These are phyloP conservation scores for Tonatia bakeri DNA, from an alignment of 2,113 vertebrate genomes.

Conservation along the genomic window DNA sequence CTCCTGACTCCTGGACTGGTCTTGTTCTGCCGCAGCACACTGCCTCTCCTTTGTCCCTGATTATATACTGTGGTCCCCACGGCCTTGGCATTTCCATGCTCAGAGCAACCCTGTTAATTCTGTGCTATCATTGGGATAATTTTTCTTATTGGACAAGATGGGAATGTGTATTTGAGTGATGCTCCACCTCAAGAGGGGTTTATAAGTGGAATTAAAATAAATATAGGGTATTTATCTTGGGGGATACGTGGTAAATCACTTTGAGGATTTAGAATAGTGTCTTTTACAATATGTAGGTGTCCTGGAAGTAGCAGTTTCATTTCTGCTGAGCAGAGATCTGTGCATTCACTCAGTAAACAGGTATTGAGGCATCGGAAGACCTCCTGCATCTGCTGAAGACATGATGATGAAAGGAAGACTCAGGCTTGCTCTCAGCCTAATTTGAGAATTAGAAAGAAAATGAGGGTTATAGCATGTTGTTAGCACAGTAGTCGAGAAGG, in stretches of 20 bases:
- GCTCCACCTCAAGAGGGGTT: not conserved
- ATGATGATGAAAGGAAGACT: not conserved
- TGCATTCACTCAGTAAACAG: not conserved
- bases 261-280: not conserved
- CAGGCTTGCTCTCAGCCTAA: not conserved
- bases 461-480: rapidly evolving
- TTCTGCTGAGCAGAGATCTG: not conserved
- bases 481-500: not conserved
- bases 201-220: constrained; percentile 28
- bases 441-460: not conserved
- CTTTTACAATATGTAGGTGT: not conserved
- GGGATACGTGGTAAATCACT: not conserved
- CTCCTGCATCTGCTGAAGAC: not conserved
- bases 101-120: not conserved
- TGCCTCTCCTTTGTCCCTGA: not conserved
- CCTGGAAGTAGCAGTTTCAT: not conserved
- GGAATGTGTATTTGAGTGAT: not conserved
- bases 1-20: not conserved
- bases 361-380: not conserved
- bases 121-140: not conserved
- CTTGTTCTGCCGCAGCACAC: not conserved
- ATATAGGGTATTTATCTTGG: not conserved
- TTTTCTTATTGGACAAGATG: constrained; percentile 1
- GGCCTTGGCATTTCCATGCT: not conserved
- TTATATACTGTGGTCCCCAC: not conserved